Evolutionary conservation across 2,888 invertebrate genomes (phyloP).

Genomic region (Resseliella maxima): DNA sequence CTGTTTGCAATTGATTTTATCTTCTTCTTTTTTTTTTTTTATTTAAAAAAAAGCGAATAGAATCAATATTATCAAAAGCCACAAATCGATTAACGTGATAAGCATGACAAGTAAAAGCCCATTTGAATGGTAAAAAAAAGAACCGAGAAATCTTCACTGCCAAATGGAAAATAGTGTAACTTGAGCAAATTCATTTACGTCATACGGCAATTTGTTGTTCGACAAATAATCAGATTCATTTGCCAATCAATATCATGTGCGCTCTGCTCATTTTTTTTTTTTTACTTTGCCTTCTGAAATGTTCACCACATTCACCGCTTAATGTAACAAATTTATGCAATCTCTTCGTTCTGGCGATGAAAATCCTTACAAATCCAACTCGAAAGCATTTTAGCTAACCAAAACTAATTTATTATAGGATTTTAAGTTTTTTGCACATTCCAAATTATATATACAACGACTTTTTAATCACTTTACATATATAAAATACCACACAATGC

Average conservation of each 20-base stretch:
- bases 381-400: background rate
- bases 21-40: background rate
- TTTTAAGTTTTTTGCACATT: background rate
- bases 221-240: background rate
- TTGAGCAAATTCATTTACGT: conserved; percentile 3
- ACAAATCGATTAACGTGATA: conserved; percentile 27
- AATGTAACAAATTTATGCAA: background rate
- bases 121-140: background rate
- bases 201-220: background rate
- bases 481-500: background rate
- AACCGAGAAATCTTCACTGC: background rate
- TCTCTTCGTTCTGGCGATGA: background rate
- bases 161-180: background rate
- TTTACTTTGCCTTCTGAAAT: background rate
- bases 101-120: background rate
- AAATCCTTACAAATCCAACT: background rate
- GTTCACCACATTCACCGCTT: background rate
- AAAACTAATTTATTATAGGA: background rate
- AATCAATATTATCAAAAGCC: conserved; percentile 24
- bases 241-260: conserved; percentile 9
- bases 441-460: background rate
- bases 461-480: conserved; percentile 24
- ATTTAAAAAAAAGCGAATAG: background rate
- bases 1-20: background rate
- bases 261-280: background rate